Conservation (phyloP, 2,888 invertebrate genomes). For the Bibio marci region DNA sequence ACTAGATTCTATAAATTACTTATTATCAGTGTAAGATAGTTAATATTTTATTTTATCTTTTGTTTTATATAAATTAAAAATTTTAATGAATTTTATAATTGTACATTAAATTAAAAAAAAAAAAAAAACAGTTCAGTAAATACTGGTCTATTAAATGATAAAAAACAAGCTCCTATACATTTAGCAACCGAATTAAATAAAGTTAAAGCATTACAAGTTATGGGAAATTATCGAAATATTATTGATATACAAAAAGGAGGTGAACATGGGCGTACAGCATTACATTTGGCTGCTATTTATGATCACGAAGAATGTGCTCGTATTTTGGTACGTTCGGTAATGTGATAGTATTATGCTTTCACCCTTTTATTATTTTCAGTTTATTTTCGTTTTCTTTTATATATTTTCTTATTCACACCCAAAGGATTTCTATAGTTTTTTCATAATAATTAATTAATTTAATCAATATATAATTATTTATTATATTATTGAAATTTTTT, state of each 20-base stretch:
- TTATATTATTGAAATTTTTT: too few species aligned
- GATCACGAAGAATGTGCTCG: slow-evolving; percentile 69
- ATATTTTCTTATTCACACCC: too few species aligned
- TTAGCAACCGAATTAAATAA: slow-evolving; percentile 63
- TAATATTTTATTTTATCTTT: not conserved
- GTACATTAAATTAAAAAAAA: not conserved
- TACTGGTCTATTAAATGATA: slow-evolving; percentile 52
- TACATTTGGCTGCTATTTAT: slow-evolving; percentile 71
- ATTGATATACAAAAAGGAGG: slow-evolving; percentile 63
- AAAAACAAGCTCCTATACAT: slow-evolving; percentile 63
- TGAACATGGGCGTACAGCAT: slow-evolving; percentile 55
- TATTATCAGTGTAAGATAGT: slow-evolving; percentile 49
- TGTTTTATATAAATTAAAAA: too few species aligned
- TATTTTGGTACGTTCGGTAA: slow-evolving; percentile 46
- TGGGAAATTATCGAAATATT: slow-evolving; percentile 47
- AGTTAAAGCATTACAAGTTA: slow-evolving; percentile 46
- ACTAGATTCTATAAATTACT: slow-evolving; percentile 50
- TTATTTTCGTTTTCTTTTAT: not conserved
- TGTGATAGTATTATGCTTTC: slow-evolving; percentile 3
- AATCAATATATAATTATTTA: too few species aligned
- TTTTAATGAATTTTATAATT: too few species aligned
- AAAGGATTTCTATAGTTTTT: too few species aligned
- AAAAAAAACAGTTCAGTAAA: slow-evolving; percentile 39
- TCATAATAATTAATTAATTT: too few species aligned
- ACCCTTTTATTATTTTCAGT: not conserved